Conservation (phyloP, 2,888 invertebrate species). For the Idaea dimidiata region DNA sequence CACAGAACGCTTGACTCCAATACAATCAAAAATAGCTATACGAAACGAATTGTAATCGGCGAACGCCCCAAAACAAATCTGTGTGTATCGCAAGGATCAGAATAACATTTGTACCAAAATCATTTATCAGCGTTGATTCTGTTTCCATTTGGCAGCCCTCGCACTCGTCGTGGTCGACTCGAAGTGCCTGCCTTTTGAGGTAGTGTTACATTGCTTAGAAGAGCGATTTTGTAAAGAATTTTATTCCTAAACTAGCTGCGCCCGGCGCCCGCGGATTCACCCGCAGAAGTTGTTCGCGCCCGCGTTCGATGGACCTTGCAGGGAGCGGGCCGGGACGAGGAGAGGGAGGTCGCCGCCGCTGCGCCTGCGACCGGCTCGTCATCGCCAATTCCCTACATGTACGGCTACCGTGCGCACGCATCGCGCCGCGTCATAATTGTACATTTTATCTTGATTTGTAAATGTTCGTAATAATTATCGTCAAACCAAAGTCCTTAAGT, state of each 20-base stretch:
- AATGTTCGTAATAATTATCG: too few species aligned
- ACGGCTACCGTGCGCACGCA: too few species aligned
- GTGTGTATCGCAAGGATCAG: constrained; percentile 71
- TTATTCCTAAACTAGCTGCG: neutral
- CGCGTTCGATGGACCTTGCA: too few species aligned
- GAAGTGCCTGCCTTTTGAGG: constrained; percentile 34
- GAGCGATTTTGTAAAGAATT: constrained; percentile 12
- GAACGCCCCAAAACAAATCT: constrained; percentile 65
- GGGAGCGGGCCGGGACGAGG: too few species aligned
- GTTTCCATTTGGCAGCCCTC: constrained; percentile 69
- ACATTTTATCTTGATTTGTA: too few species aligned
- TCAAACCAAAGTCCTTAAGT: too few species aligned
- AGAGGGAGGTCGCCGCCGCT: too few species aligned
- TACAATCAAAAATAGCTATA: neutral
- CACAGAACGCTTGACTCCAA: neutral
- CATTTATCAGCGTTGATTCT: constrained; percentile 76
- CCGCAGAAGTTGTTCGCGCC: too few species aligned
- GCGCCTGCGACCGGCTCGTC: too few species aligned
- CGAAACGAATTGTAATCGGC: constrained; percentile 53
- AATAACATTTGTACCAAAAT: constrained; percentile 76
- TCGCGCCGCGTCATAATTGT: too few species aligned
- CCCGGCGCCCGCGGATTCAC: too few species aligned
- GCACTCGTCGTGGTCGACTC: constrained; percentile 37
- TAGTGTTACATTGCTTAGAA: constrained; percentile 1
- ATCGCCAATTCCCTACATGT: too few species aligned